Conservation (phyloP, 2,797 vertebrate genomes). For the Oreochromis mossambicus region DNA sequence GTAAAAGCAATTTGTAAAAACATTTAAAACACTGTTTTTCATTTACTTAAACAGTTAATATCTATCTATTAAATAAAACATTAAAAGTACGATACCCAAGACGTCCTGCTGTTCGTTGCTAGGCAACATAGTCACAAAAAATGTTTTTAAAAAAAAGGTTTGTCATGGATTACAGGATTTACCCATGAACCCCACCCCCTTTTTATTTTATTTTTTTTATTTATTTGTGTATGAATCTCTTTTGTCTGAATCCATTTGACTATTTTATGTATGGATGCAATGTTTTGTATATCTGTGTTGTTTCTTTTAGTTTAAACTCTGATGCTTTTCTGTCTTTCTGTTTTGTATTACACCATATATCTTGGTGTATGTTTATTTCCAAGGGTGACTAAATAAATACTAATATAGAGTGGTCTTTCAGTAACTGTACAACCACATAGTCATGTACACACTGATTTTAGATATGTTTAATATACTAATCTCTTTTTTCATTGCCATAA, state of each 20-base stretch:
- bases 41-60: neutral
- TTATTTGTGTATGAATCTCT: too few relatives aligned
- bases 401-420: neutral
- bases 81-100: neutral
- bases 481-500: neutral
- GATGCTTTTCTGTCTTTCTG: neutral
- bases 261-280: neutral
- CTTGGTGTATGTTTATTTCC: neutral
- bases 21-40: neutral
- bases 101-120: neutral
- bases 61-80: rapidly evolving
- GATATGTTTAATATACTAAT: neutral
- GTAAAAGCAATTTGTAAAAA: neutral
- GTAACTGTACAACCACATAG: neutral
- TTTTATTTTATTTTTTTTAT: too few relatives aligned
- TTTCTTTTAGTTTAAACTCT: neutral
- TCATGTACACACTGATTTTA: neutral
- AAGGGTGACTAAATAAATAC: neutral
- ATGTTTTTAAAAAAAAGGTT: rapidly evolving
- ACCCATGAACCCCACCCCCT: too few relatives aligned
- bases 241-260: neutral
- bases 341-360: neutral
- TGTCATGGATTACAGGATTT: neutral
- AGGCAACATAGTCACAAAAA: neutral
- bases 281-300: neutral